A percentile compares a stretch with the other conserved stretches of the same genome.
Evolutionary conservation across 2,797 vertebrate species (phyloP).

Genomic region (Phrynocephalus vlangalii): DNA sequence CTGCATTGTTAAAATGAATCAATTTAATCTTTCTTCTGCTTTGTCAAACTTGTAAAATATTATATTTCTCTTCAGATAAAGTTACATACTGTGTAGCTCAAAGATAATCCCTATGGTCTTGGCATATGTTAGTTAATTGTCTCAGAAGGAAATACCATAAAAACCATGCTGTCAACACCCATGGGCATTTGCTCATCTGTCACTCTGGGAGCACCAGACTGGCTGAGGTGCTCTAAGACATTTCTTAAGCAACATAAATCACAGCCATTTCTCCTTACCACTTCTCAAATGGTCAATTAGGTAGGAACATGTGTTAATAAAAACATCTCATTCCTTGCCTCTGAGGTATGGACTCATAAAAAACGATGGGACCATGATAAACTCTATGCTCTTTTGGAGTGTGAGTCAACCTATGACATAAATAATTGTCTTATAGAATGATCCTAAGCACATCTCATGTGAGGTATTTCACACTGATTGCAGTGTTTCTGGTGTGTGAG

Average conservation of each 20-base stretch:
- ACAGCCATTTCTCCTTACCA: conserved; percentile 79
- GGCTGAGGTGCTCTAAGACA: conserved; percentile 86
- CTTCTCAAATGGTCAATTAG: conserved; percentile 82
- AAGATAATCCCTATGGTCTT: conserved; percentile 86
- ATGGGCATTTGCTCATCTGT: conserved; percentile 86
- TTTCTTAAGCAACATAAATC: conserved; percentile 85
- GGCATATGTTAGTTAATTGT: conserved; percentile 91
- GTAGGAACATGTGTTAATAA: conserved; percentile 85
- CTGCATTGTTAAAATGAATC: conserved; percentile 76
- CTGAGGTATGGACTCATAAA: conserved; percentile 79
- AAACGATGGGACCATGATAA: conserved; percentile 74
- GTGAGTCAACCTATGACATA: conserved; percentile 75
- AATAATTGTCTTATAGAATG: conserved; percentile 68
- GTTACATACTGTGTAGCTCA: conserved; percentile 83
- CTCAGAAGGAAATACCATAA: conserved; percentile 86
- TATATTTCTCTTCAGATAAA: conserved; percentile 82
- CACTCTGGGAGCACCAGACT: conserved; percentile 84
- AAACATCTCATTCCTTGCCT: conserved; percentile 79
- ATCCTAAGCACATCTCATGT: conserved; percentile 15
- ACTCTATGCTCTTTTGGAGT: conserved; percentile 73
- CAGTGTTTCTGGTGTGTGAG: neutral
- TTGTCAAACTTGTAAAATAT: conserved; percentile 87
- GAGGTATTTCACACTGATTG: neutral
- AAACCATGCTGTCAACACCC: conserved; percentile 87
- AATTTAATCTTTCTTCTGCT: conserved; percentile 75